Conservation (phyloP, 1,140 invertebrate genomes). For the Drosophila saltans region DNA sequence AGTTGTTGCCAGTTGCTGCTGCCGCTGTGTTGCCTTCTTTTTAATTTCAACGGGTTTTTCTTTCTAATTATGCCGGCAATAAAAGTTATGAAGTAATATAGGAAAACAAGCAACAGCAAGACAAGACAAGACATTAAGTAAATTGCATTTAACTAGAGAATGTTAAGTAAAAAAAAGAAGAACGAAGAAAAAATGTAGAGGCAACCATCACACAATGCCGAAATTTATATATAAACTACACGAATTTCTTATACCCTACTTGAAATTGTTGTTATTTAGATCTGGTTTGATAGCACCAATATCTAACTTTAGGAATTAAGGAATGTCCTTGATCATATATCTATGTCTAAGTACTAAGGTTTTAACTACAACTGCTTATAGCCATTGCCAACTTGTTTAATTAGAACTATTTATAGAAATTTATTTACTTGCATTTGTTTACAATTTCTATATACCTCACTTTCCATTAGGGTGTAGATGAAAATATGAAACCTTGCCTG, state of each 20-base stretch:
- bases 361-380: too few relatives aligned
- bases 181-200: not conserved
- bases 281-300: too few relatives aligned
- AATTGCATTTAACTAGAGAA: constrained; percentile 48
- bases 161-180: constrained; percentile 7
- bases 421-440: too few relatives aligned
- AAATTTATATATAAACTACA: constrained; percentile 1
- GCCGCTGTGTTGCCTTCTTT: constrained; percentile 25
- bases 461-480: not conserved
- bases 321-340: too few relatives aligned
- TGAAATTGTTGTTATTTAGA: too few relatives aligned
- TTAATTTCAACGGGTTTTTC: constrained; percentile 60
- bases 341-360: too few relatives aligned
- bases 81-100: constrained; percentile 76
- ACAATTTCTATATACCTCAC: not conserved
- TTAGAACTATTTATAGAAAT: too few relatives aligned
- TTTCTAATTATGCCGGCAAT: constrained; percentile 69
- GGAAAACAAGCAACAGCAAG: constrained; percentile 22
- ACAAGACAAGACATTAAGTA: constrained; percentile 54
- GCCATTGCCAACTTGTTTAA: too few relatives aligned
- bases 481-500: constrained; percentile 7
- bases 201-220: not conserved
- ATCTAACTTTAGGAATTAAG: too few relatives aligned
- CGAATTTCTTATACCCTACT: too few relatives aligned
- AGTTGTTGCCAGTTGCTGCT: constrained; percentile 35